Base-by-base conservation (phyloP, 2,797 vertebrate genomes). In the Acridotheres tristis region DNA sequence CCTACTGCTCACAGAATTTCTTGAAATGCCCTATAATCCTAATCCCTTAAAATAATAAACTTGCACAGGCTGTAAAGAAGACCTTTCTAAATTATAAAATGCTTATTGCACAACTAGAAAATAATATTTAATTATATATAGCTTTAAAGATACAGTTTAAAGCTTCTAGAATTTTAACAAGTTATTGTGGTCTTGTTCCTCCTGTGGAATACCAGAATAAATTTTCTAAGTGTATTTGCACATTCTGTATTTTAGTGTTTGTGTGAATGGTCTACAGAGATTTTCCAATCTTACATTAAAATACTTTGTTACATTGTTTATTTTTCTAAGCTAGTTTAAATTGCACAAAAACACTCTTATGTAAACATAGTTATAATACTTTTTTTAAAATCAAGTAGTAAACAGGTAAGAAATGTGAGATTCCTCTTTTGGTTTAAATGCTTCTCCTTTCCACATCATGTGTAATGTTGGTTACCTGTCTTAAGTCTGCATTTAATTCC, bases 271-370 rank as follows among this genome's bases (percentile, higher is more conserved):
- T 57, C 10, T 42, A 19, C 0, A 2, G 11, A 58, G 50, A 63
- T 85, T 93, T 94, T 77, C 50, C 30, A 54, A 0, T 77, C 65
- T 68, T 83, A 18, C 23, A 20, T 51, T 58, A 58, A 66, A 84
- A n/a, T 45, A 40, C 18, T 85, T 76, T 0, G 0, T 40, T 85
- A 38, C 16, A n/a, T 55, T 81, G n/a, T 78, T 92, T 68, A 23
- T 66, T 94, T 95, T 93, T 72, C 14, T 71, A 53, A 55, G 40
- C n/a, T 62, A 15, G 67, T 93, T 85, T 68, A 66, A 88, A 66
- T 94, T 62, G 29, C 29, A 78, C 12, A 48, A 48, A 75, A 81
- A 4, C 22, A 34, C 14, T 36, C 5, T 34, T 57, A 22, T 2
- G 5, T 80, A 57, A 76, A 40, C n/a, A 12, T 58, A 65, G 57